Conservation (phyloP, 30 jellyfish, hydroid and myxozoan genomes). For the Aurelia sp. region DNA sequence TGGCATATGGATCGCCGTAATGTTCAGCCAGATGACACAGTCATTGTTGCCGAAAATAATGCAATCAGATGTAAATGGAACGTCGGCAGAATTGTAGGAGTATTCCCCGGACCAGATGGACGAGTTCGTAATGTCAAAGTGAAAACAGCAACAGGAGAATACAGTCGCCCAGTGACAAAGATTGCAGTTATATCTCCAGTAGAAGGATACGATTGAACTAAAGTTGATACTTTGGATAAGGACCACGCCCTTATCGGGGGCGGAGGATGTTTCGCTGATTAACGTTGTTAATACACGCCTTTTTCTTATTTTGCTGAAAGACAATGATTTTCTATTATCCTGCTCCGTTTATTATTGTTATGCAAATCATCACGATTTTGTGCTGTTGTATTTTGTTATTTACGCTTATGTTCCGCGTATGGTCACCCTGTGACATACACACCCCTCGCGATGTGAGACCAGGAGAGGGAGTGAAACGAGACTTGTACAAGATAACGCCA, state of each 20-base stretch:
- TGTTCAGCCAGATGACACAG: constrained; percentile 57
- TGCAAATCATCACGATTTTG: no score
- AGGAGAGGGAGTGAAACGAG: no score
- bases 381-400: no score
- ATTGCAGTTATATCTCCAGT: constrained; percentile 48
- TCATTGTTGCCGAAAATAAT: constrained; percentile 49
- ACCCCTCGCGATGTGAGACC: no score
- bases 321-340: no score
- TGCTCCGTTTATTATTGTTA: no score
- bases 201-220: no score
- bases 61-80: constrained; percentile 79
- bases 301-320: constrained; percentile 3
- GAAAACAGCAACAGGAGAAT: constrained; percentile 65
- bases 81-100: constrained; percentile 41
- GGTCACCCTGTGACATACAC: no score
- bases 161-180: constrained; percentile 75
- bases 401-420: no score
- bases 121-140: constrained; percentile 67
- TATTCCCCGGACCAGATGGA: constrained; percentile 77
- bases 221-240: no score
- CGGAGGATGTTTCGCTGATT: constrained; percentile 69
- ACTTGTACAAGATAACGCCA: no score
- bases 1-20: constrained; percentile 68
- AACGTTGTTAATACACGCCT: neutral
- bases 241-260: constrained; percentile 4